Evolutionary conservation across 1,140 invertebrate genomes (phyloP).

Genomic region (Drosophila mauritiana): DNA sequence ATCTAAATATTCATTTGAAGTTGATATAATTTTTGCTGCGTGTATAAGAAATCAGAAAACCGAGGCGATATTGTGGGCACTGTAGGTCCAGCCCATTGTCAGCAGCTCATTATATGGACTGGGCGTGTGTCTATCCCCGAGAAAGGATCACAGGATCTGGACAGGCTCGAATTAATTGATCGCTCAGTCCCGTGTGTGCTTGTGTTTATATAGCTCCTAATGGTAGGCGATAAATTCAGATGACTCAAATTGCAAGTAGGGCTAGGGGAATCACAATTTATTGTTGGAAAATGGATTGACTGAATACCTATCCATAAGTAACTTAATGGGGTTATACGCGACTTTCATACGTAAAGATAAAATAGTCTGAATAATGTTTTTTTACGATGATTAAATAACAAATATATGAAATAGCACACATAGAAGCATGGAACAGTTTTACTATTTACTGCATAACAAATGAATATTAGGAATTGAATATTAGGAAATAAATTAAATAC

Average conservation of each 20-base stretch:
- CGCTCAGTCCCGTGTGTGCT: slow-evolving; percentile 3
- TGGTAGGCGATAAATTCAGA: slow-evolving; percentile 52
- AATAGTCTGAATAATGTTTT: neutral
- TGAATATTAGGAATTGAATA: no score
- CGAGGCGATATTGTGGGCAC: slow-evolving; percentile 50
- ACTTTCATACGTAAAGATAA: neutral
- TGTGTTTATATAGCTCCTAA: slow-evolving; percentile 56
- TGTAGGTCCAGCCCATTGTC: slow-evolving; percentile 51
- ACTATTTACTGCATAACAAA: neutral
- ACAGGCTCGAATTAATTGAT: slow-evolving; percentile 60
- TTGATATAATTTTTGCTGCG: neutral
- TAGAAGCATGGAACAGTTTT: no score
- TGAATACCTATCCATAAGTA: no score
- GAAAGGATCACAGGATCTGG: slow-evolving; percentile 45
- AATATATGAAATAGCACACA: no score
- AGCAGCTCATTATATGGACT: slow-evolving; percentile 62
- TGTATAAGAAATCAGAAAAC: slow-evolving; percentile 16
- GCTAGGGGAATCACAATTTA: slow-evolving; percentile 1
- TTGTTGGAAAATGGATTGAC: neutral
- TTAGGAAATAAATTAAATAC: no score
- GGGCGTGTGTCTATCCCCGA: slow-evolving; percentile 35
- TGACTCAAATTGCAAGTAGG: slow-evolving; percentile 29
- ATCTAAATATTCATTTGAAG: neutral
- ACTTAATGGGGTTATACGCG: slow-evolving; percentile 4
- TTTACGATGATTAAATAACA: neutral